phyloP scores from a whole-genome alignment of 2,797 vertebrate species.

The Ambastaia sidthimunki region DNA sequence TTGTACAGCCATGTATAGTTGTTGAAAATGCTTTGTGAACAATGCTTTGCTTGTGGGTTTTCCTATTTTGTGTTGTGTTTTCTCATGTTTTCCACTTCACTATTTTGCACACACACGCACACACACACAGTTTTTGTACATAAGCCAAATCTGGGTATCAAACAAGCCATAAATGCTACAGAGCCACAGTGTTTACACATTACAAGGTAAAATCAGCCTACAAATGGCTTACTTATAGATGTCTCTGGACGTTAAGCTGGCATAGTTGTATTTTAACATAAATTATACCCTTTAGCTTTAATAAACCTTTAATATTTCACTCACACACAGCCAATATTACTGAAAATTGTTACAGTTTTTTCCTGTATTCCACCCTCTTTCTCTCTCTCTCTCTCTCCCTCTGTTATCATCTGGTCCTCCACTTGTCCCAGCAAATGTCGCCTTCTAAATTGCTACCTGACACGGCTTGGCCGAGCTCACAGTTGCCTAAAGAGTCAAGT shows the following conservation, averaged over 20 bases:
- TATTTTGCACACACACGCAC: no score
- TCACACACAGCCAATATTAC: background rate
- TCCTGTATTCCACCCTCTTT: conserved; percentile 23
- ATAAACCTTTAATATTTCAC: conserved; percentile 8
- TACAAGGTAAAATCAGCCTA: background rate
- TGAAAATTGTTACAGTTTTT: conserved; percentile 18
- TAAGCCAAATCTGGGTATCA: no score
- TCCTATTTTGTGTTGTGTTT: no score
- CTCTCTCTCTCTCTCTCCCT: conserved; percentile 21
- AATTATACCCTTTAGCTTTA: background rate
- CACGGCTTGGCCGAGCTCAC: conserved; percentile 45
- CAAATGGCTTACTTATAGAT: background rate
- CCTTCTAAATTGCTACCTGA: conserved; percentile 69
- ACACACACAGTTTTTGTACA: no score
- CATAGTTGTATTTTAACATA: background rate
- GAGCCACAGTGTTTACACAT: background rate
- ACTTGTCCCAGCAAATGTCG: conserved; percentile 31
- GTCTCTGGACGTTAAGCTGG: background rate
- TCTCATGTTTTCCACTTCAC: no score
- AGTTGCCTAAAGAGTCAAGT: conserved; percentile 45
- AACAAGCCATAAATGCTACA: background rate
- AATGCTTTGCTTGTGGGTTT: no score
- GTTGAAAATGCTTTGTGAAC: no score
- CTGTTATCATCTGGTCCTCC: conserved; percentile 28
- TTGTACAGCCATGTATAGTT: background rate